Percentiles rank a stretch among this genome's conserved stretches.
Evolutionary conservation across 2,113 vertebrate genomes (phyloP).

Genomic region (Puma concolor): DNA sequence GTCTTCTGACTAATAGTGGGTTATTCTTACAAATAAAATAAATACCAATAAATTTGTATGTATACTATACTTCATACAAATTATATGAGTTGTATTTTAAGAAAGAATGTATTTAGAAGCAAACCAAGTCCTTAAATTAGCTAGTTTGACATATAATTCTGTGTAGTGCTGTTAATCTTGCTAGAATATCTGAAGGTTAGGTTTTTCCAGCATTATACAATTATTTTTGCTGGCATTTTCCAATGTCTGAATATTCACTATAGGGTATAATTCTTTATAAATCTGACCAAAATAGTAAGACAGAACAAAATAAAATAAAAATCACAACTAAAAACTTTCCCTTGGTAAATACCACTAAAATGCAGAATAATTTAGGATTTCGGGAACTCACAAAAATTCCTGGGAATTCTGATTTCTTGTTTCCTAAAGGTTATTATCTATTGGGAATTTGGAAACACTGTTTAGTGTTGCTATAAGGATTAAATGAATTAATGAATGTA

Average conservation of each 20-base stretch:
- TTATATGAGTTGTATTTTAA: background rate
- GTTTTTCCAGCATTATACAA: background rate
- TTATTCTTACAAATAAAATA: conserved; percentile 27
- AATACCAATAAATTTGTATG: background rate
- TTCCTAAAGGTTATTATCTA: background rate
- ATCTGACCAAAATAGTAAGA: background rate
- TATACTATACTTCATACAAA: background rate
- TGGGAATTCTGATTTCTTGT: conserved; percentile 44
- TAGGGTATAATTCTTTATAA: conserved; percentile 18
- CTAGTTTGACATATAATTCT: background rate
- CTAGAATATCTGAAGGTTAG: background rate
- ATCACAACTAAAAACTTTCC: background rate
- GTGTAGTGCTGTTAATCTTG: background rate
- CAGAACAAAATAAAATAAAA: background rate
- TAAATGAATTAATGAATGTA: background rate
- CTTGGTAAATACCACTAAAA: conserved; percentile 10
- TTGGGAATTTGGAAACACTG: background rate
- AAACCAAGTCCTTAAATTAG: background rate
- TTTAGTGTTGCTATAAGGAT: background rate
- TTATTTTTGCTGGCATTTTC: conserved; percentile 1
- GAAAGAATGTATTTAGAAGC: background rate
- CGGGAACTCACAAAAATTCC: background rate
- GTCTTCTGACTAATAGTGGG: background rate
- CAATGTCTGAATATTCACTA: conserved; percentile 13
- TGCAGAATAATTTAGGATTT: conserved; percentile 22